These are phyloP conservation scores for Ochotona princeps DNA, from an alignment of 2,113 vertebrate genomes.

Conservation along the genomic window DNA sequence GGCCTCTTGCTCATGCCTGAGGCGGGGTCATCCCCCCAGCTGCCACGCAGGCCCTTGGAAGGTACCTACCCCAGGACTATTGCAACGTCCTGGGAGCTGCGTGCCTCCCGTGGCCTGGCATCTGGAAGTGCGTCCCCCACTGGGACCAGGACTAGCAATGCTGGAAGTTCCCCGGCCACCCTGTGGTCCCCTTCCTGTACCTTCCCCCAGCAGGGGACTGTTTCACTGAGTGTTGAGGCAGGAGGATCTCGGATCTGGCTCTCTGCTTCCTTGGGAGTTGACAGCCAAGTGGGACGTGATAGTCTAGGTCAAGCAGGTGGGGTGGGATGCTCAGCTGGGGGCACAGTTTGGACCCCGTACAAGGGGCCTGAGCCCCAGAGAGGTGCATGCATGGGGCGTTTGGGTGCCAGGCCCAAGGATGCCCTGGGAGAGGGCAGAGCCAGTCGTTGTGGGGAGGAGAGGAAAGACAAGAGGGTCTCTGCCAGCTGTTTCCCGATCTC, in stretches of 20 bases:
- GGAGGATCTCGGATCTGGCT: no score
- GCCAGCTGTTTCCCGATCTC: no score
- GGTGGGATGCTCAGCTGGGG: no score
- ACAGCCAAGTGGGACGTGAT: no score
- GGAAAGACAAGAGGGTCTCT: no score
- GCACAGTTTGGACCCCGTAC: neutral
- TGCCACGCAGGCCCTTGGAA: neutral
- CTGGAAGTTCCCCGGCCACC: neutral
- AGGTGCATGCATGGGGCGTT: no score
- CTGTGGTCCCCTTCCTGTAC: neutral
- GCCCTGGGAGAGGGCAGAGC: no score
- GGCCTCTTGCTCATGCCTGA: neutral
- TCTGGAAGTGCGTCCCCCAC: neutral
- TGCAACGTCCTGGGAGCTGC: slow-evolving; percentile 1
- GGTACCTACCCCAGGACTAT: slow-evolving; percentile 54
- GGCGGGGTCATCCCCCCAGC: neutral
- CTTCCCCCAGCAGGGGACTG: neutral
- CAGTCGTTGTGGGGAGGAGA: neutral
- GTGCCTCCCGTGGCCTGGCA: neutral
- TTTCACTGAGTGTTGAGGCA: no score
- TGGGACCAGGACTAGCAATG: neutral
- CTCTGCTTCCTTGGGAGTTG: no score
- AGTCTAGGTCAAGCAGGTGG: no score
- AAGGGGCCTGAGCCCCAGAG: no score
- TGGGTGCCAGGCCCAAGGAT: no score